phyloP scores from a whole-genome alignment of 2,797 vertebrate species.

The Salmo trutta region DNA sequence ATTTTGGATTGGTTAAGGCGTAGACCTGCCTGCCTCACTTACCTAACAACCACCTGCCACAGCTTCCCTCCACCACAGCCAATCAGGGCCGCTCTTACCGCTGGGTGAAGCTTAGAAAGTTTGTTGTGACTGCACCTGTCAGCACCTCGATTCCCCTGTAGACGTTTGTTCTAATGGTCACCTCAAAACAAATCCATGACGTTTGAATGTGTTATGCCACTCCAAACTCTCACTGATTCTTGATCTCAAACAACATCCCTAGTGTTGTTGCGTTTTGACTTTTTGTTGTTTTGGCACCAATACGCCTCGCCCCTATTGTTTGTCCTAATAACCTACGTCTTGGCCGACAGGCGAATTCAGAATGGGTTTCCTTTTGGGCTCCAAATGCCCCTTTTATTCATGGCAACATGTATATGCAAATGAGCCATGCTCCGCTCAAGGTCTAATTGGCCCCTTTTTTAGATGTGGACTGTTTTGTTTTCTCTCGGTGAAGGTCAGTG shows the following conservation, averaged over 20 bases:
- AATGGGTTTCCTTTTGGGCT: background rate
- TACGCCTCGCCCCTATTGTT: background rate
- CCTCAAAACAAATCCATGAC: background rate
- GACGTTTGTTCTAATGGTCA: background rate
- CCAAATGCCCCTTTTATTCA: conserved; percentile 14
- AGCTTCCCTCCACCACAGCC: background rate
- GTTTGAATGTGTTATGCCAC: background rate
- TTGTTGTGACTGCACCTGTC: background rate
- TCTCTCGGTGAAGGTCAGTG: conserved; percentile 5
- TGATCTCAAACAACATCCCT: background rate
- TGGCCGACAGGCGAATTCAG: background rate
- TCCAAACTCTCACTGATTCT: background rate
- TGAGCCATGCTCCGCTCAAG: conserved; percentile 8
- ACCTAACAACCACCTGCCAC: background rate
- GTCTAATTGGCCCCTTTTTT: conserved; percentile 17
- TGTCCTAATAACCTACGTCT: background rate
- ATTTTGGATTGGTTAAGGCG: background rate
- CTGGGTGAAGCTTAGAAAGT: background rate
- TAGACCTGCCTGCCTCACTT: background rate
- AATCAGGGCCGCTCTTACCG: background rate
- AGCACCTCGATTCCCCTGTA: background rate
- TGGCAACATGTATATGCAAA: conserved; percentile 34
- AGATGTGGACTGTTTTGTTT: background rate
- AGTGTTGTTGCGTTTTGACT: conserved; percentile 19
- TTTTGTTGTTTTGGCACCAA: conserved; percentile 11